Percentiles rank a stretch among this genome's conserved stretches.
These are phyloP conservation scores for Chelonia mydas DNA, from an alignment of 2,797 vertebrate genomes.

Conservation along the genomic window DNA sequence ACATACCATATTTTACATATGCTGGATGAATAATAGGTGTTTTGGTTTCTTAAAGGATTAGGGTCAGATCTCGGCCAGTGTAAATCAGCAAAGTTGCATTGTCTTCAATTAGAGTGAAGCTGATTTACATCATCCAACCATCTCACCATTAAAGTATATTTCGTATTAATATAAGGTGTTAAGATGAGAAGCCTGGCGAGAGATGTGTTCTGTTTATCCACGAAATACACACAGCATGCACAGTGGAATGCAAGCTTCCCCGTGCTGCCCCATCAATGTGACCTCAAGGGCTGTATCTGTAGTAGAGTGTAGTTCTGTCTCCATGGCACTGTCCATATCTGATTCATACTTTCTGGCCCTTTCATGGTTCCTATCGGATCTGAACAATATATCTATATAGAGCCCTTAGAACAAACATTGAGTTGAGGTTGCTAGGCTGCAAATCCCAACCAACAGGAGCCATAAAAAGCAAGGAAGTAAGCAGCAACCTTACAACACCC, in stretches of 20 bases:
- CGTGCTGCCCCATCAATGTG: not conserved
- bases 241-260: not conserved
- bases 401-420: fast-evolving
- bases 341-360: not conserved
- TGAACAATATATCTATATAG: not conserved
- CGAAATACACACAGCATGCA: not conserved
- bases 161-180: not conserved
- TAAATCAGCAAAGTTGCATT: not conserved
- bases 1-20: not conserved
- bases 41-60: not conserved
- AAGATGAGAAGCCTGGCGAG: not conserved
- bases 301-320: not conserved
- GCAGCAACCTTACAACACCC: fast-evolving
- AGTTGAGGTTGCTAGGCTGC: fast-evolving
- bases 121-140: not conserved
- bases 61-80: not conserved
- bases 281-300: not conserved
- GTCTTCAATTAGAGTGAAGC: not conserved
- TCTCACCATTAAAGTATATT: not conserved
- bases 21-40: too few relatives aligned
- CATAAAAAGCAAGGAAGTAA: not conserved
- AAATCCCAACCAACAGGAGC: not conserved
- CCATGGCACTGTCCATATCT: not conserved
- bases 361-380: not conserved
- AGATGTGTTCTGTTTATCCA: not conserved